phyloP scores from a whole-genome alignment of 2,888 invertebrate genomes.

The Tipula confusa region DNA sequence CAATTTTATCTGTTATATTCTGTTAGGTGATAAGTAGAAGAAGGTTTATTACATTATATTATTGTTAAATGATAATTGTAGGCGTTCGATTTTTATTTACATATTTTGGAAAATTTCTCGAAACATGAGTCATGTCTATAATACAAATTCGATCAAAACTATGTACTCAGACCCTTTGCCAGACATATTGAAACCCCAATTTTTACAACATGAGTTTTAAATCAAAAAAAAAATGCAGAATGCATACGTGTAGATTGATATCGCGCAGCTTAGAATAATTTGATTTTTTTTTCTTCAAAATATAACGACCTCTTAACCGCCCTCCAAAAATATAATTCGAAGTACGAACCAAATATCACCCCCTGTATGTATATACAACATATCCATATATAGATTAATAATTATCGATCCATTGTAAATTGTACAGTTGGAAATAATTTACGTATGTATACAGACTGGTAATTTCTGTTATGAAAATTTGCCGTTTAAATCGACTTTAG shows the following conservation, averaged over 20 bases:
- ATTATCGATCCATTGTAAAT: background rate
- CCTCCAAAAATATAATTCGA: background rate
- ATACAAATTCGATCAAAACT: background rate
- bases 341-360: background rate
- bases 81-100: background rate
- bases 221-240: background rate
- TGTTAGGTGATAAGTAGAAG: background rate
- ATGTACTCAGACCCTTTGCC: background rate
- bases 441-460: too few species aligned
- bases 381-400: background rate
- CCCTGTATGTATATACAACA: background rate
- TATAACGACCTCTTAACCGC: conserved; percentile 3
- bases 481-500: too few species aligned
- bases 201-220: background rate
- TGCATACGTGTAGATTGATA: background rate
- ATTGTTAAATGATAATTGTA: background rate
- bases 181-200: background rate
- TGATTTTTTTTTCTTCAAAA: background rate
- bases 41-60: background rate
- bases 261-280: background rate
- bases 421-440: too few species aligned
- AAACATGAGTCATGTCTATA: background rate
- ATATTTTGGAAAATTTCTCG: background rate
- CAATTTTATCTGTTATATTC: background rate
- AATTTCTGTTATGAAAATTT: too few species aligned